These are phyloP conservation scores for Triops longicaudatus DNA, from an alignment of 1,140 invertebrate species.

Conservation along the genomic window DNA sequence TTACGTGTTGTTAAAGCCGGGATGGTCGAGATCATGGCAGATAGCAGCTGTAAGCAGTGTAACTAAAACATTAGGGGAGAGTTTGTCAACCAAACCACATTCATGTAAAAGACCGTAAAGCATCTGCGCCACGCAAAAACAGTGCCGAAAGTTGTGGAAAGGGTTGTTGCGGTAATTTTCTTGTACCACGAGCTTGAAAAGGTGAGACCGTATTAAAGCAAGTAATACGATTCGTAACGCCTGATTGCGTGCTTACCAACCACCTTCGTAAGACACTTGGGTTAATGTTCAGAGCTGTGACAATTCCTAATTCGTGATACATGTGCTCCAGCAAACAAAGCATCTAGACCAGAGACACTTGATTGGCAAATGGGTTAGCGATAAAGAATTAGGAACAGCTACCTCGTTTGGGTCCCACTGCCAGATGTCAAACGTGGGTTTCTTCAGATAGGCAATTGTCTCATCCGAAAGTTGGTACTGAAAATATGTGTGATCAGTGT, in stretches of 20 bases:
- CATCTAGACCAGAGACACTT: slow-evolving; percentile 36
- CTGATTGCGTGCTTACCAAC: slow-evolving; percentile 38
- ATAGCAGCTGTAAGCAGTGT: slow-evolving; percentile 40
- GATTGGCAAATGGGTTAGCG: background rate
- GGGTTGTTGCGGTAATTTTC: slow-evolving; percentile 44
- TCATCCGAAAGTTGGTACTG: slow-evolving; percentile 43
- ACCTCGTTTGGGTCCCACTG: slow-evolving; percentile 46
- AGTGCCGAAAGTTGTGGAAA: slow-evolving; percentile 46
- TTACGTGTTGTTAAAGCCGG: slow-evolving; percentile 45
- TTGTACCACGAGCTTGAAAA: slow-evolving; percentile 35
- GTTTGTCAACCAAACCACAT: slow-evolving; percentile 38
- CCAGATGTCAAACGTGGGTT: slow-evolving; percentile 45
- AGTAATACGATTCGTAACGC: slow-evolving; percentile 20
- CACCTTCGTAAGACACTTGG: slow-evolving; percentile 42
- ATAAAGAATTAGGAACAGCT: slow-evolving; percentile 16
- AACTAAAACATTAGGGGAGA: slow-evolving; percentile 39
- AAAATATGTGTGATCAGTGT: slow-evolving; percentile 14
- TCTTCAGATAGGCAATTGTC: slow-evolving; percentile 42
- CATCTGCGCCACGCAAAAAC: slow-evolving; percentile 45
- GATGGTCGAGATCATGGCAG: slow-evolving; percentile 44
- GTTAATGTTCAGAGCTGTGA: slow-evolving; percentile 43
- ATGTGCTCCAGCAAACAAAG: slow-evolving; percentile 42
- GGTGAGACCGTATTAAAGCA: background rate
- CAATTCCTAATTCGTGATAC: slow-evolving; percentile 42
- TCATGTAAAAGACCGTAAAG: slow-evolving; percentile 44